Evolutionary conservation across 2,888 invertebrate species (phyloP), one percentile per base, ranked within the genome.

Genomic region (Onchidella celtica): DNA sequence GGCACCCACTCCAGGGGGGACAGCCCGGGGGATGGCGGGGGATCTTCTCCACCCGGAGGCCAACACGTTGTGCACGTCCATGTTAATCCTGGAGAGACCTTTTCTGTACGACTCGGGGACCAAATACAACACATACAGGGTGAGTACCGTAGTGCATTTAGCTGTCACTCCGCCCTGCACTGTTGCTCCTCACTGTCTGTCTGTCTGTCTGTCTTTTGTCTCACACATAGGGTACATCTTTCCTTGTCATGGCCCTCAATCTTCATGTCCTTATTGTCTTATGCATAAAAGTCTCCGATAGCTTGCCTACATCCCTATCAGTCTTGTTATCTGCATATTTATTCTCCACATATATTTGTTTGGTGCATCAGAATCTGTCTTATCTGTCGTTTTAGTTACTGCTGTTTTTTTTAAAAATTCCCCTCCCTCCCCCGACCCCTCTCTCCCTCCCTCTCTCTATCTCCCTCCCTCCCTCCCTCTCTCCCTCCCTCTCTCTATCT

Each of bases 51-150:
- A 2, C 68, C 84, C 17, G 86, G 86, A 61, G 69, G 87, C 36
- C 95, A 95, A 90, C 95, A 96, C 91, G 95, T 96, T 83, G 96
- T 96, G 86, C 95, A 96, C 89, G 95, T 96, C 90, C 96, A 96
- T 93, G 95, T 96, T 88, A 95, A 96, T 93, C 95, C 96, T 17
- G 96, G 96, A n/a, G 96, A 96, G 89, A 95, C 96, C 34, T 95
- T 96, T 91, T 95, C 95, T 86, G 95, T 96, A 89, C 95, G 96
- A 93, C 95, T 96, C 90, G 96, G 96, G 21, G 96, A 96, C 89
- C 95, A 95, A 92, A 94, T 96, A 88, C 96, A 96, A 93, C 95
- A 96, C 88, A 95, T 96, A 89, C 95, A 95, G 95, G 96, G 96
- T 96, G 94, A 95, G 95, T 94, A 74, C 59, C 34, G 6, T 9